Percentiles rank a stretch among this genome's conserved stretches.
Evolutionary conservation across 2,888 invertebrate genomes (phyloP).

Genomic region (Clanis bilineata): DNA sequence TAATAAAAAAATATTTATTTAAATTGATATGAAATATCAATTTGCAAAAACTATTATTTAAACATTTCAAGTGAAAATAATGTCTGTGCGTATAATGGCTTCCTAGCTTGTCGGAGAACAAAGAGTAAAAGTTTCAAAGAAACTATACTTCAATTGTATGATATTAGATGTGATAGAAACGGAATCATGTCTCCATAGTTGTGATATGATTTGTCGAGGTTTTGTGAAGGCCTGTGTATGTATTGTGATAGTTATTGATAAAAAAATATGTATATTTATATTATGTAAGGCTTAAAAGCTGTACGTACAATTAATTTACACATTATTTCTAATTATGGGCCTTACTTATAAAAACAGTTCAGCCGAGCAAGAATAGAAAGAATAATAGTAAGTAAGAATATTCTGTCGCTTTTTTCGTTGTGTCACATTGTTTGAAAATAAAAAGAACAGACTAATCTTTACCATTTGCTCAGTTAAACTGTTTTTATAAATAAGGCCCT

Average conservation of each 20-base stretch:
- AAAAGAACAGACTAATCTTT: too few species aligned
- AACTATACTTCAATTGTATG: conserved; percentile 3
- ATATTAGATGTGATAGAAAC: neutral
- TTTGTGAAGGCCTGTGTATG: conserved; percentile 39
- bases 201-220: conserved; percentile 39
- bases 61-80: neutral
- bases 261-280: conserved; percentile 29
- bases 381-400: too few species aligned
- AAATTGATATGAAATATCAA: neutral
- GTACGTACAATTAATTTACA: conserved; percentile 5
- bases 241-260: conserved; percentile 48
- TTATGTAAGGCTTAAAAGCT: conserved; percentile 29
- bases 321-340: conserved; percentile 28
- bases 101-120: neutral
- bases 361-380: too few species aligned
- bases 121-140: conserved; percentile 11
- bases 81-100: neutral
- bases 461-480: too few species aligned
- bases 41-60: neutral
- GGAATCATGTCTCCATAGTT: conserved; percentile 19
- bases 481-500: too few species aligned
- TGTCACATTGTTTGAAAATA: too few species aligned
- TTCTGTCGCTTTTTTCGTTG: too few species aligned
- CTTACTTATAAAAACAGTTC: too few species aligned
- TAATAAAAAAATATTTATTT: too few species aligned